Evolutionary conservation across 1,140 invertebrate genomes (phyloP).

Genomic region (Orussus abietinus): DNA sequence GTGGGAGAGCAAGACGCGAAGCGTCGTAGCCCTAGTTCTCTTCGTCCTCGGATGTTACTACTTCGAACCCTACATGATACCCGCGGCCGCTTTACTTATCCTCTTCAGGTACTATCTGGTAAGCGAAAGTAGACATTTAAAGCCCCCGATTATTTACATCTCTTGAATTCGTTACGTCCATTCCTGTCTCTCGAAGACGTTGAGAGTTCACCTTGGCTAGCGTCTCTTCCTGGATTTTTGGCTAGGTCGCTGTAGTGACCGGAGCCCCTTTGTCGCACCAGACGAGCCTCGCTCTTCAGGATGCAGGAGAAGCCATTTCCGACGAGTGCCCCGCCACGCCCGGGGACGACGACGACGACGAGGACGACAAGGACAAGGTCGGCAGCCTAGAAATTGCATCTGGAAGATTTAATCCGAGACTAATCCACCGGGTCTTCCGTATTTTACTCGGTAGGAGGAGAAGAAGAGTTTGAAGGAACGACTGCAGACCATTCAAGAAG

Average conservation of each 20-base stretch:
- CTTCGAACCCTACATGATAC: conserved; percentile 86
- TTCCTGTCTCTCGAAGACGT: too few relatives aligned
- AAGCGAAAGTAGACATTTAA: too few relatives aligned
- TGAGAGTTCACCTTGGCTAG: too few relatives aligned
- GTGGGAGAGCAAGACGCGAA: conserved; percentile 92
- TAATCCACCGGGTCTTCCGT: conserved; percentile 2
- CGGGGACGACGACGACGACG: conserved; percentile 79
- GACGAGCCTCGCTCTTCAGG: conserved; percentile 31
- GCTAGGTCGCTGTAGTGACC: conserved; percentile 44
- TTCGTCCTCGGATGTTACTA: conserved; percentile 80
- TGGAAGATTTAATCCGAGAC: neutral
- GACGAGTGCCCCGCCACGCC: conserved; percentile 53
- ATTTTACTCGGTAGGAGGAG: conserved; percentile 69
- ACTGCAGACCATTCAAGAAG: conserved; percentile 92
- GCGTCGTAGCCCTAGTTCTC: conserved; percentile 79
- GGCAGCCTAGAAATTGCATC: conserved; percentile 14
- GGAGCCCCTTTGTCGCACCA: conserved; percentile 40
- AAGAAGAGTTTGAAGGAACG: conserved; percentile 93
- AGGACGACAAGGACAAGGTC: conserved; percentile 75
- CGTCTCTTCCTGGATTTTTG: too few relatives aligned
- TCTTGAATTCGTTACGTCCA: too few relatives aligned
- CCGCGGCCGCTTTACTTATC: conserved; percentile 69
- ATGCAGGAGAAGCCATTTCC: conserved; percentile 23
- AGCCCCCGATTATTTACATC: too few relatives aligned
- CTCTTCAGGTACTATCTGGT: conserved; percentile 73